Base-by-base conservation (phyloP, 2,888 invertebrate genomes). In the Hemithea aestivaria region DNA sequence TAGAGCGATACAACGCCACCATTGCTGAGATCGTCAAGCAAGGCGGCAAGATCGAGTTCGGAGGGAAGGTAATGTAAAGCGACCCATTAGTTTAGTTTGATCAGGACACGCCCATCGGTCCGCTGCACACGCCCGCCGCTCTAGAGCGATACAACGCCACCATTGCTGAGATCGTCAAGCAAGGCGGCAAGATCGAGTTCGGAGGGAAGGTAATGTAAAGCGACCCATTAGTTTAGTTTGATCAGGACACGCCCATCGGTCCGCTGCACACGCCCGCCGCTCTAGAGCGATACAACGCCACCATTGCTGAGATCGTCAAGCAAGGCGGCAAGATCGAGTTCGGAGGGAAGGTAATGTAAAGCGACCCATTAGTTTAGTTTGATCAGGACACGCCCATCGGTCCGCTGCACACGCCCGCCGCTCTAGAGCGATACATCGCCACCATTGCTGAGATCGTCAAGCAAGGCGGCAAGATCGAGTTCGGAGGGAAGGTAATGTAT, bases 251-350 rank as follows among this genome's bases (percentile, higher is more conserved):
- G 0, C 85, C 98, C 7, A 94, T 96, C 59, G 98, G 98, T 0
- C 99, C 99, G 0, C 89, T 99, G 40, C 98, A 99, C 79, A 93
- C 92, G 35, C 88, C 91, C 48, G 83, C 85, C 35, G 92, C 94
- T 6, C 91, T 99, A 0, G 90, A 94, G 6, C 90, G 89, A 22
- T 99, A 92, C 75, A 88, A 91, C 66, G 81, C 89, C 32, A 92
- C 97, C 0, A 88, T 99, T 2, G 90, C 91, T 1, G 90, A 91
- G 61, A 90, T 90, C 4, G 76, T 90, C 32, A 87, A 90, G 53
- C 83, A 87, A 41, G 94, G 95, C 20, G 95, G 95, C 6, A 92
- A 88, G 40, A 89, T 96, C 39, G 94, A 93, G 66, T 93, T 93
- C 60, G 96, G 96, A 31, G 96, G 96, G 51, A 93, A 94, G 62